Evolutionary conservation across 2,797 vertebrate species (phyloP), one percentile per base, ranked within the genome.

Genomic region (Amniataba percoides): DNA sequence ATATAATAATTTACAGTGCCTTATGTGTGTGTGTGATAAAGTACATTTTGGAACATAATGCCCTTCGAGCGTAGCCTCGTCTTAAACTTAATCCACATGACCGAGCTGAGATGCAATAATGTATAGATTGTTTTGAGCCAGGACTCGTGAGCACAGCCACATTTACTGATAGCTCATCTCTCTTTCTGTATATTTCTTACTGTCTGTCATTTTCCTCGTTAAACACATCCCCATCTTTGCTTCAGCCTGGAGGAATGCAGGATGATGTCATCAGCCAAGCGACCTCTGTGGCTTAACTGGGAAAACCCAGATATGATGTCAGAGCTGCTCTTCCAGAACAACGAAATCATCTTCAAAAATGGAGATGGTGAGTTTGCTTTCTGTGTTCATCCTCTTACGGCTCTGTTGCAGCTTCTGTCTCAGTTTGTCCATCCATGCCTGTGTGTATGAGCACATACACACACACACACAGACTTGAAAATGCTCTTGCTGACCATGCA

Each of bases 271-370:
- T 99, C 98, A 86, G 98, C 98, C 81, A 99, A 99, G 94, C 96
- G 98, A 77, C 98, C 98, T 0, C 94, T 99, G 49, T 99, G 98
- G 98, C 92, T 99, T 79, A 99, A 99, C 90, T 99, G 98, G 98
- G 98, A 99, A 93, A 99, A 99, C 81, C 98, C 98, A 87, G 98
- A 99, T 93, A 99, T 99, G 94, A 99, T 99, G 98, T 99, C 98
- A 55, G 98, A 99, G 89, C 95, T 99, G 80, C 96, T 99, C 74
- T 99, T 99, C 94, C 97, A 98, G 92, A 99, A 98, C 95, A 99
- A 99, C 73, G 98, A 99, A 93, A 99, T 99, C 89, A 99, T 99
- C 90, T 99, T 99, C 91, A 99, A 99, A 95, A 99, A 99, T 68
- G 98, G 98, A 82, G 98, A 99, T 14, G 98, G 98, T 99, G 93